Evolutionary conservation across 1,140 invertebrate species (phyloP), one percentile per base, ranked within the genome.

Genomic region (Adoxophyes honmai): DNA sequence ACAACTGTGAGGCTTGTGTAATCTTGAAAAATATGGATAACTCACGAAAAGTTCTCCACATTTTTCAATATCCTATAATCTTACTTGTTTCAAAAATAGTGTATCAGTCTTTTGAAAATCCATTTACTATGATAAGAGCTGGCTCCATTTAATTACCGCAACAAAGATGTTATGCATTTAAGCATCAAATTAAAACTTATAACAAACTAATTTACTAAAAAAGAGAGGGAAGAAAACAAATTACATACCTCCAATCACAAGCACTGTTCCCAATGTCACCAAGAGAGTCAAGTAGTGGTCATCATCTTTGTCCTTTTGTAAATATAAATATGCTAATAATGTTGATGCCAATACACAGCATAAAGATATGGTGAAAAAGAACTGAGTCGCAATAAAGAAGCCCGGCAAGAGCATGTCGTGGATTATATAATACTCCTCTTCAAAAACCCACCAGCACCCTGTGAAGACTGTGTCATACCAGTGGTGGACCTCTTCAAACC

Each of bases 301-400:
- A 76, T 96, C 94, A 66, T 95, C 92, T 57, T 93, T 91, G 51
- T 95, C 95, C 59, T 94, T 95, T 64, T 92, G 93, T 42, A 95
- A 87, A 71, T 96, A 96, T 1, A 94, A 81, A 63, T 91, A 90
- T 3, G 94, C 92, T 33, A 97, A 78, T 34, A 95, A 92, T 51
- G 93, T 89, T 4, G 93, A 93, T 9, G 96, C 88, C 4, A 98
- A 78, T 13, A 95, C 90, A 68, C 96, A 88, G 1, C 95, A 95
- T 66, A 98, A 91, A 53, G 95, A 93, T 0, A 98, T 83, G 0
- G 97, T 98, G 66, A 96, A 97, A 82, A 98, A 96, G 42, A 98
- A 95, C 81, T 99, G 97, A 1, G 96, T 96, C 0, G 95, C 93
- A 36, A 98, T 94, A 74, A 98, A 98, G 90, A 98, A 99, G 38